Base-by-base conservation (phyloP, 2,797 vertebrate genomes). In the Hydrocynus forskahlii region DNA sequence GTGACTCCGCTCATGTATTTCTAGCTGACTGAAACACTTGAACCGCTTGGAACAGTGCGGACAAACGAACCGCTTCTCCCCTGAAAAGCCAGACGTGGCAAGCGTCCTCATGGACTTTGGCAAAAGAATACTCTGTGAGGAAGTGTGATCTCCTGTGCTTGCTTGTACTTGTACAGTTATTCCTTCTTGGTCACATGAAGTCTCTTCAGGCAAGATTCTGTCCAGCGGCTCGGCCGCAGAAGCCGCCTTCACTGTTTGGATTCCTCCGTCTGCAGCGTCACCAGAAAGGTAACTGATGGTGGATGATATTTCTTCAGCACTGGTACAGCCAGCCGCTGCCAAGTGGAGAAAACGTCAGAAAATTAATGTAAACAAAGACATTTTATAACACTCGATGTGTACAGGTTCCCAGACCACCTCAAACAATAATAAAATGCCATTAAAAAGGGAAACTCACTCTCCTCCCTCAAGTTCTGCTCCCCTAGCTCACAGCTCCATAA, bases 1-100 rank as follows among this genome's bases (percentile, higher is more conserved):
- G 90, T 95, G 94, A 84, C 94, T 95, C 63, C 94, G 91, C 89
- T 94, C 93, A 82, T 95, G 94, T 66, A 94, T 94, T 83, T 93
- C 93, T 38, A 94, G 92, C 81, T 95, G 94, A 84, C 94, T 95
- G 43, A 92, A 93, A 85, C 94, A 95, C 75, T 91, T 88, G 87
- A 94, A 95, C 80, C 87, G 88, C 87, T 95, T 95, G 16, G 91
- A 92, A 14, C 94, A 95, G 73, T 94, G 92, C 43, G 89, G 81
- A 85, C 94, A 95, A 55, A 88, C 89, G 14, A 94, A 93, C 63
- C 90, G 89, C 81, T 94, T 94, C 2, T 92, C 82, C 1, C 83
- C 85, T 0, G 50, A 13, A 50, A 90, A 86, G 80, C 79, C 90
- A 81, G 90, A 90, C 67, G 87, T 72, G 63, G 84, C 88, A 70